Base-by-base conservation (phyloP, 92 coral and sea anemone genomes). In the Chrysogorgia sp. region DNA sequence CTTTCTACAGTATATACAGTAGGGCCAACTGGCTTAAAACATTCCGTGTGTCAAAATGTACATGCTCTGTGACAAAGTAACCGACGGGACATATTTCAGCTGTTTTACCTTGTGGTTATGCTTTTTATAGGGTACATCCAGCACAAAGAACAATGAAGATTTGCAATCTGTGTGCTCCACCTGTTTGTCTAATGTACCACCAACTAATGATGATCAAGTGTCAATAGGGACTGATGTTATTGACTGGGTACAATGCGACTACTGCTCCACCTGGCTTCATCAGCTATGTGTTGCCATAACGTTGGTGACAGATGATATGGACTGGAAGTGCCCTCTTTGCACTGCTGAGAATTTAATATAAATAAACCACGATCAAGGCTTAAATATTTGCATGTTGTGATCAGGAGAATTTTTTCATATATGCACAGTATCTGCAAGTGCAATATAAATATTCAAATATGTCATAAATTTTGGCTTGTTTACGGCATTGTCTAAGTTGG, bases 221-320 rank as follows among this genome's bases (percentile, higher is more conserved):
- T 48, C 66, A 62, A 32, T 59, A 20, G 26, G 10, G n/a, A 22
- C 15, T 13, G 79, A 43, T 47, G 37, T 70, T 15, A 60, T 60
- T 60, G 40, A 26, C 70, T 81, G 80, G 81, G 57, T 81, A 49
- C 58, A 40, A 41, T 78, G 83, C 48, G 83, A 78, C 30, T 29
- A 40, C 35, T 78, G 83, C 25, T 33, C 57, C 33, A 34, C 58
- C 19, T 78, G 77, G 83, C 83, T 64, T 48, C 83, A 78, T 24
- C 82, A 77, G 72, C 40, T 22, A 28, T 60, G 67, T 60, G 67
- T 60, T 24, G 4, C 67, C 5, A 7, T 60, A 24, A 30, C 32
- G 23, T 3, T 60, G 37, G 33, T 30, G 19, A 20, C 59, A 52
- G 59, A 52, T 3, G 67, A 60, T 6, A 60, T 60, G 33, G 32